These are phyloP conservation scores for Hyles euphorbiae DNA, from an alignment of 1,140 invertebrate species.

Conservation along the genomic window DNA sequence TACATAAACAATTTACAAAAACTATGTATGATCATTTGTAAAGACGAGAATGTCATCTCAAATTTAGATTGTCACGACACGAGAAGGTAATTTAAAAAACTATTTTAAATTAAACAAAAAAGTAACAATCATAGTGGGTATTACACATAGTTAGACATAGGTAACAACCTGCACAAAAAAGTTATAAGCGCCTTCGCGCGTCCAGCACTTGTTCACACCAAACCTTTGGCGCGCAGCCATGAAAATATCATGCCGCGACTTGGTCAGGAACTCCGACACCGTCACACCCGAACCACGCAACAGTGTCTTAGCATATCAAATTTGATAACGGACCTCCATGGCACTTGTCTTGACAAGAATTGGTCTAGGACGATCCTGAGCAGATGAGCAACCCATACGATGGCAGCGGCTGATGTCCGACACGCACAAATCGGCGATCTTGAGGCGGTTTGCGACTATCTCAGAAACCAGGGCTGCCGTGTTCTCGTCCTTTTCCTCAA, in stretches of 20 bases:
- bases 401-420: not conserved
- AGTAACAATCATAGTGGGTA: too few relatives aligned
- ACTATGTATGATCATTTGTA: too few relatives aligned
- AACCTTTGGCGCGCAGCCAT: constrained; percentile 2
- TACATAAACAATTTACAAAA: too few relatives aligned
- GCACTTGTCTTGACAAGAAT: not conserved
- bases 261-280: constrained; percentile 17
- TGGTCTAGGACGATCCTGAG: not conserved
- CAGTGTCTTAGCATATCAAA: constrained; percentile 14
- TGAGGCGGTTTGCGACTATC: not conserved
- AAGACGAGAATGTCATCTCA: too few relatives aligned
- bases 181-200: too few relatives aligned
- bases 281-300: constrained; percentile 19
- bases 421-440: not conserved
- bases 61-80: too few relatives aligned
- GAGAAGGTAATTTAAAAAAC: too few relatives aligned
- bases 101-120: too few relatives aligned
- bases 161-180: too few relatives aligned
- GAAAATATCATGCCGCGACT: constrained; percentile 10
- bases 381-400: not conserved
- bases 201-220: too few relatives aligned
- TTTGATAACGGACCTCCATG: not conserved
- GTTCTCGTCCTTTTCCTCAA: not conserved
- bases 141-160: too few relatives aligned
- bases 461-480: not conserved